Percentiles rank a stretch among this genome's conserved stretches.
Evolutionary conservation across 2,888 invertebrate genomes (phyloP).

Genomic region (Hydrotaea diabolus): DNA sequence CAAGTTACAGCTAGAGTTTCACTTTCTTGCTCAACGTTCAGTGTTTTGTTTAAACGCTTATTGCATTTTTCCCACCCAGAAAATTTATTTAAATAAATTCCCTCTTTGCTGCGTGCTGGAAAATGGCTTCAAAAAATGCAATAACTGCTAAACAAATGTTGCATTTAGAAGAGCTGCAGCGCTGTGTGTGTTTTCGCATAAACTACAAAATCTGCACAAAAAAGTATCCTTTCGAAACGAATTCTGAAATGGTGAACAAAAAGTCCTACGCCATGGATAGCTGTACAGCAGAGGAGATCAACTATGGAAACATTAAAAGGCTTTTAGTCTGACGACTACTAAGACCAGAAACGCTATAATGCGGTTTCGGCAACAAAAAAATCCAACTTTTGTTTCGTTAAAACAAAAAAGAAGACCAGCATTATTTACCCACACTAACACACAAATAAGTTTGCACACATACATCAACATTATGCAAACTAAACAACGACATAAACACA

Average conservation of each 20-base stretch:
- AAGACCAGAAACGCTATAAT: conserved; percentile 30
- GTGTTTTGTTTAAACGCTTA: too few species aligned
- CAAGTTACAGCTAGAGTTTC: too few species aligned
- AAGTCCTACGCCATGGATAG: neutral
- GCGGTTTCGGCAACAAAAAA: conserved; percentile 24
- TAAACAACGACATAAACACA: too few species aligned
- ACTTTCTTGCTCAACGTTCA: too few species aligned
- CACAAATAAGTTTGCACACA: too few species aligned
- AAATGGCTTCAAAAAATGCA: neutral
- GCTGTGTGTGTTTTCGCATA: neutral
- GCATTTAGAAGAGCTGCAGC: neutral
- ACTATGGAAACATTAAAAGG: conserved; percentile 47
- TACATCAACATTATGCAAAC: neutral
- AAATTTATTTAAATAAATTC: conserved; percentile 38
- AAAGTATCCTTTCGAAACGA: conserved; percentile 3
- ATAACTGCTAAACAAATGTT: conserved; percentile 49
- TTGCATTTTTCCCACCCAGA: too few species aligned
- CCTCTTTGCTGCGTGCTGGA: too few species aligned
- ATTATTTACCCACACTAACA: conserved; percentile 1
- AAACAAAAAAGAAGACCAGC: neutral
- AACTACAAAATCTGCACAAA: neutral
- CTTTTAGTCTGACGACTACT: conserved; percentile 40
- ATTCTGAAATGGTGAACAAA: neutral
- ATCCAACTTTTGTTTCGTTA: neutral
- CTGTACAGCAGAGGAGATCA: conserved; percentile 20